Conservation (phyloP, 2,888 invertebrate species). For the Perdita meconis region DNA sequence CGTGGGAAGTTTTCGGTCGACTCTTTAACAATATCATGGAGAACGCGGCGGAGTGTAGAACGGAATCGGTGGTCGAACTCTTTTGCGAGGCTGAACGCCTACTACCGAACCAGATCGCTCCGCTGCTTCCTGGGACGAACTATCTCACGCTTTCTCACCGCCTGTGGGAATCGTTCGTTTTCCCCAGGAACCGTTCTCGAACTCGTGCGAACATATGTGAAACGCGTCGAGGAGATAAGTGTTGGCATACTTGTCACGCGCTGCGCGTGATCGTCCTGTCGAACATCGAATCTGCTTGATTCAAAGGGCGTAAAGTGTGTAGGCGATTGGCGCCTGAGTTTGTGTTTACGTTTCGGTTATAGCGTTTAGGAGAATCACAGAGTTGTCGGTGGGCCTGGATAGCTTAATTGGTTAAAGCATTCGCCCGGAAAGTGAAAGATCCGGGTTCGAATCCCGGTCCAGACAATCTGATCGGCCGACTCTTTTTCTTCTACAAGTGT, state of each 20-base stretch:
- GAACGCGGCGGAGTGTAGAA: constrained; percentile 3
- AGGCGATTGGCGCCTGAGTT: no score
- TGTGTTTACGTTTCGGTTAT: no score
- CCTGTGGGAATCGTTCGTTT: constrained; percentile 69
- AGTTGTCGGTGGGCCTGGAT: no score
- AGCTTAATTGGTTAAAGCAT: no score
- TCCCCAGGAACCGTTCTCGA: constrained; percentile 37
- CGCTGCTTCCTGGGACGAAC: constrained; percentile 70
- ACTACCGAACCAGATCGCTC: constrained; percentile 77
- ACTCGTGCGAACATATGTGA: constrained; percentile 57
- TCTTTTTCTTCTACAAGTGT: no score
- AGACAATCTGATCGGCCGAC: no score
- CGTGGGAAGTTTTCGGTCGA: constrained; percentile 65
- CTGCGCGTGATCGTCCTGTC: constrained; percentile 34
- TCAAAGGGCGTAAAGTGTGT: constrained; percentile 11
- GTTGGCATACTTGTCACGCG: constrained; percentile 31
- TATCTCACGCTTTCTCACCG: constrained; percentile 74
- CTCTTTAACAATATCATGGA: background rate
- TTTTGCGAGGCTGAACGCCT: constrained; percentile 75
- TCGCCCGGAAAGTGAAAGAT: no score
- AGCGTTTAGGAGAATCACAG: no score
- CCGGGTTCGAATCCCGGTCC: no score
- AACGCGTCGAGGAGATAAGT: constrained; percentile 28
- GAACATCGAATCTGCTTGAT: constrained; percentile 5
- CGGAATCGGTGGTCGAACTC: constrained; percentile 62